phyloP scores from a whole-genome alignment of 2,113 vertebrate genomes.

The Rhodinocichla rosea region DNA sequence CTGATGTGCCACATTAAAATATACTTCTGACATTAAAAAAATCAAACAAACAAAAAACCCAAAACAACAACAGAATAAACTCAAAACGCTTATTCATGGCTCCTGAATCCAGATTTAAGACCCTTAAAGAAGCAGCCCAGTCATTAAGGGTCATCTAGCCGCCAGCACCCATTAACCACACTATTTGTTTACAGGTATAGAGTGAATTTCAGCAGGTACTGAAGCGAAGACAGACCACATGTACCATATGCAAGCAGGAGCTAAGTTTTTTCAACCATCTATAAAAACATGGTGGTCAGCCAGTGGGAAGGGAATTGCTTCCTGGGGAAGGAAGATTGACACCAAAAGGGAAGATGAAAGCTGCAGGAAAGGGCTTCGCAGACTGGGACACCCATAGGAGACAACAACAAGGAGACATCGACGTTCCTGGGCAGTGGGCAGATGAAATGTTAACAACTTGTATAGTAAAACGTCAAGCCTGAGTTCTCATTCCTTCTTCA shows the following conservation, averaged over 20 bases:
- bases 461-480: background rate
- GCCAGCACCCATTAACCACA: background rate
- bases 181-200: background rate
- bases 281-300: background rate
- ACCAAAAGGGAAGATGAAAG: background rate
- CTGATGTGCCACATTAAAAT: background rate
- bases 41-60: background rate
- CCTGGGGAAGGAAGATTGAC: background rate
- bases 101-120: background rate
- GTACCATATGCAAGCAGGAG: background rate
- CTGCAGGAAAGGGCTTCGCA: background rate
- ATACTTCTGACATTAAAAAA: background rate
- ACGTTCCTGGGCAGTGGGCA: rapidly evolving
- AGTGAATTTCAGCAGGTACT: background rate
- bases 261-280: background rate
- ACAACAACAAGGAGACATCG: background rate
- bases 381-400: background rate
- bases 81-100: background rate
- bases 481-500: background rate
- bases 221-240: background rate
- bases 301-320: background rate
- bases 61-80: background rate
- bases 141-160: background rate
- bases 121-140: background rate
- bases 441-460: background rate